Percentiles rank a stretch among this genome's conserved stretches.
Evolutionary conservation across 2,888 invertebrate genomes (phyloP).

Genomic region (Lampropteryx suffumata): DNA sequence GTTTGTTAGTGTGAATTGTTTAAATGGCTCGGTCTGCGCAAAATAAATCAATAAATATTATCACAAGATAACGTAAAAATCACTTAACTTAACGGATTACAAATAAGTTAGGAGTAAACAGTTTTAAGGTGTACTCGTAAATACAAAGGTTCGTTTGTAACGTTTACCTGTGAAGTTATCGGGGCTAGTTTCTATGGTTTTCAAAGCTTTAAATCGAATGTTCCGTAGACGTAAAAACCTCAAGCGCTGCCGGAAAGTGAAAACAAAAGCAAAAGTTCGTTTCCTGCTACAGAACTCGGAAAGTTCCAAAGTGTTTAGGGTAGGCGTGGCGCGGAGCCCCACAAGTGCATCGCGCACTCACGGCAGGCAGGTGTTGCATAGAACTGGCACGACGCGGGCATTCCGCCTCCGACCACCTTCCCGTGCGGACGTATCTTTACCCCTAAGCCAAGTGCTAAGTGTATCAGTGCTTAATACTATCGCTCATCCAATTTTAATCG

Average conservation of each 20-base stretch:
- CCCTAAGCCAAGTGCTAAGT: slow-evolving; percentile 13
- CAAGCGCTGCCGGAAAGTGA: slow-evolving; percentile 8
- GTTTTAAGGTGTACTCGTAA: too few species aligned
- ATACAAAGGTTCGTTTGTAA: too few species aligned
- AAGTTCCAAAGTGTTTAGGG: slow-evolving; percentile 28
- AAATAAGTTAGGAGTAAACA: too few species aligned
- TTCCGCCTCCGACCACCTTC: slow-evolving; percentile 51
- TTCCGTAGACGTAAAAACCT: slow-evolving; percentile 5
- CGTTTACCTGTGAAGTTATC: too few species aligned
- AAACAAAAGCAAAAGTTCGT: slow-evolving; percentile 17
- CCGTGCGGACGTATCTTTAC: slow-evolving; percentile 39
- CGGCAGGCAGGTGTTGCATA: slow-evolving; percentile 63
- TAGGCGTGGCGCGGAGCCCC: slow-evolving; percentile 74
- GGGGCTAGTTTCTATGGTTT: too few species aligned
- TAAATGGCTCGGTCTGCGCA: neutral
- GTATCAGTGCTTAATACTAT: slow-evolving; percentile 1
- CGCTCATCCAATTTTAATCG: neutral
- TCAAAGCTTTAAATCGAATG: slow-evolving; percentile 1
- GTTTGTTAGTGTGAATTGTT: neutral
- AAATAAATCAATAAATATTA: slow-evolving; percentile 8
- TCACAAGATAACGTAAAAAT: neutral
- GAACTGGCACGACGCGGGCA: slow-evolving; percentile 46
- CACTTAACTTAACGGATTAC: too few species aligned
- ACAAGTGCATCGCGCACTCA: slow-evolving; percentile 62
- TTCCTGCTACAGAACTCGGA: slow-evolving; percentile 11